Conservation (phyloP, 1,140 invertebrate genomes). For the Dreissena polymorpha region DNA sequence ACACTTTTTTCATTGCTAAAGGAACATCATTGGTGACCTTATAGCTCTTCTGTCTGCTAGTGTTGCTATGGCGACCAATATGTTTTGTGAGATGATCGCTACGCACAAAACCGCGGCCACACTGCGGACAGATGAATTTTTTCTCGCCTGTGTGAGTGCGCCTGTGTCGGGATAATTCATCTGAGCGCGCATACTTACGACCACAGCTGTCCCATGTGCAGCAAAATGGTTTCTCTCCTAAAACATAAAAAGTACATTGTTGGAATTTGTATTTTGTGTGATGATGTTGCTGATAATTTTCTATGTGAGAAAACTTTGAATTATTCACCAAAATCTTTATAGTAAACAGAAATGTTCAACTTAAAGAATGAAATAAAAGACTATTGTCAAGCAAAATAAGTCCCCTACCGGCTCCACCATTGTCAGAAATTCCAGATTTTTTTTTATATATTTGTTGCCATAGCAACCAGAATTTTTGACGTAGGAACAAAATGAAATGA, state of each 20-base stretch:
- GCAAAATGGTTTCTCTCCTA: slow-evolving; percentile 76
- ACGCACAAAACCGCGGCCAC: slow-evolving; percentile 94
- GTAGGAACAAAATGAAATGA: too few species aligned
- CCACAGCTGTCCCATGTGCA: slow-evolving; percentile 94
- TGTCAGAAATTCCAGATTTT: too few species aligned
- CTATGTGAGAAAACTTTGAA: too few species aligned
- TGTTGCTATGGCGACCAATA: slow-evolving; percentile 55
- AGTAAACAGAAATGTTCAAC: too few species aligned
- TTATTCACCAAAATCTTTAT: too few species aligned
- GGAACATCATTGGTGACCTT: neutral
- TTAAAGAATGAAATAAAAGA: too few species aligned
- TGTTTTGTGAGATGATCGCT: slow-evolving; percentile 80
- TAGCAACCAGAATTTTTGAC: too few species aligned
- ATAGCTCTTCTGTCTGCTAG: neutral
- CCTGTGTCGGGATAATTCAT: slow-evolving; percentile 93
- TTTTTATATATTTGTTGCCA: too few species aligned
- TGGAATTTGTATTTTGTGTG: too few species aligned
- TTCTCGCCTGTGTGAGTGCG: slow-evolving; percentile 81
- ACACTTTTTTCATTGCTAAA: neutral
- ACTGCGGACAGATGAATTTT: slow-evolving; percentile 89
- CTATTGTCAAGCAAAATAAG: too few species aligned
- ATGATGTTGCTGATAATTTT: too few species aligned
- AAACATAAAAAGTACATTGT: slow-evolving; percentile 27
- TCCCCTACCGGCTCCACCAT: too few species aligned
- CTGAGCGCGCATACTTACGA: slow-evolving; percentile 93